A percentile compares a stretch with the other conserved stretches of the same genome.
Evolutionary conservation across 2,888 invertebrate genomes (phyloP).

Genomic region (Leptinotarsa haldemani): DNA sequence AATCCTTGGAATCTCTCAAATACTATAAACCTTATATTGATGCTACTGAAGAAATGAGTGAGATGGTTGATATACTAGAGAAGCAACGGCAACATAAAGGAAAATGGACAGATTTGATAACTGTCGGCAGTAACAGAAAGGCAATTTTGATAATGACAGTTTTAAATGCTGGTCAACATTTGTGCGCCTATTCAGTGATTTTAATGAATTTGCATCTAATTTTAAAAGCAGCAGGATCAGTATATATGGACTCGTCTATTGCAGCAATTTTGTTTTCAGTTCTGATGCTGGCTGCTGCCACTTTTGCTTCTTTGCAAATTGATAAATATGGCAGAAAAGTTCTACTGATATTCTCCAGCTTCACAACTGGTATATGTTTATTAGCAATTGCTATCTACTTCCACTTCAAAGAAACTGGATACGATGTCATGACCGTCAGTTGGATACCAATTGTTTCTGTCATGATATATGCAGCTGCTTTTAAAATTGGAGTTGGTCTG

Average conservation of each 20-base stretch:
- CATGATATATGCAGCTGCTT: conserved; percentile 61
- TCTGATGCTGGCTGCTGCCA: conserved; percentile 60
- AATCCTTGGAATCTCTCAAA: conserved; percentile 57
- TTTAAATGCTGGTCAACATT: conserved; percentile 62
- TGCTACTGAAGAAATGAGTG: conserved; percentile 58
- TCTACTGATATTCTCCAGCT: conserved; percentile 57
- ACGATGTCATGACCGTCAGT: conserved; percentile 55
- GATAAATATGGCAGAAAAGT: conserved; percentile 62
- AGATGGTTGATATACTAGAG: conserved; percentile 58
- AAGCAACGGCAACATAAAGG: conserved; percentile 60
- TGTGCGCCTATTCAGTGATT: conserved; percentile 63
- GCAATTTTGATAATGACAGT: conserved; percentile 62
- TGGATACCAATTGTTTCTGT: conserved; percentile 63
- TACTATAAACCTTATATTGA: conserved; percentile 55
- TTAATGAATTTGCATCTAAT: conserved; percentile 64
- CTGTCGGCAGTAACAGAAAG: conserved; percentile 60
- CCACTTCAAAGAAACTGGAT: conserved; percentile 55
- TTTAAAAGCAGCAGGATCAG: conserved; percentile 59
- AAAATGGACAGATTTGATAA: conserved; percentile 59
- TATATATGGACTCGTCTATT: conserved; percentile 55
- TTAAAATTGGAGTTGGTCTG: conserved; percentile 62
- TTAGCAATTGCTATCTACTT: conserved; percentile 61
- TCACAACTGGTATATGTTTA: conserved; percentile 60
- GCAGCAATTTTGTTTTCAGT: conserved; percentile 62
- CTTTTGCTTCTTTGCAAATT: conserved; percentile 57